These are phyloP conservation scores for Oryzias sinensis DNA, from an alignment of 2,797 vertebrate genomes.

Conservation along the genomic window DNA sequence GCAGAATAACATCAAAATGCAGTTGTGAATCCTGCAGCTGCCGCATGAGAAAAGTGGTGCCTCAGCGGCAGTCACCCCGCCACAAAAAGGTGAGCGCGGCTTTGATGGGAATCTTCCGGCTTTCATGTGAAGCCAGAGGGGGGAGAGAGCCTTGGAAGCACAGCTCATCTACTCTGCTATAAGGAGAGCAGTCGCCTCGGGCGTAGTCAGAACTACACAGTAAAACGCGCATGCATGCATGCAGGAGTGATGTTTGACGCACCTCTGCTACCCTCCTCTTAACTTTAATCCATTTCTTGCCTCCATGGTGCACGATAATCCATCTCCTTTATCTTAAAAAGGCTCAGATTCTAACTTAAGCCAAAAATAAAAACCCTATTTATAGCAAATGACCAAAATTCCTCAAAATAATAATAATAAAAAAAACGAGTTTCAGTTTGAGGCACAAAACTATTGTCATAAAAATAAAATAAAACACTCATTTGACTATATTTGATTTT, in stretches of 20 bases:
- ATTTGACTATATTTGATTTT: too few species aligned
- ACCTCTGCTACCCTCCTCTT: slow-evolving; percentile 15
- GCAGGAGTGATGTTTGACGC: slow-evolving; percentile 7
- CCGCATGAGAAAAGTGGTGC: slow-evolving; percentile 15
- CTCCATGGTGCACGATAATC: slow-evolving; percentile 35
- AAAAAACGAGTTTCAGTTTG: too few species aligned
- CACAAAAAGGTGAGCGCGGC: slow-evolving; percentile 46
- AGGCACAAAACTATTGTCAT: too few species aligned
- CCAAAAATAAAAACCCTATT: slow-evolving; percentile 21
- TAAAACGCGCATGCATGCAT: slow-evolving; percentile 25
- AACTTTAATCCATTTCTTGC: slow-evolving; percentile 40
- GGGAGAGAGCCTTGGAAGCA: slow-evolving; percentile 42
- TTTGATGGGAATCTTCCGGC: slow-evolving; percentile 62
- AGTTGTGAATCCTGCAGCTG: slow-evolving; percentile 28
- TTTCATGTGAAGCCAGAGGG: slow-evolving; percentile 68
- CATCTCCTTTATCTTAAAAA: slow-evolving; percentile 39
- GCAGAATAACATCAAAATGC: slow-evolving; percentile 7
- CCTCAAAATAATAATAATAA: too few species aligned
- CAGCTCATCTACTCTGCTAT: slow-evolving; percentile 56
- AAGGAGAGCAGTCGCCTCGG: slow-evolving; percentile 43
- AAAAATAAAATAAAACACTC: too few species aligned
- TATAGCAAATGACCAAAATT: too few species aligned
- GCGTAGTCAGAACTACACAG: slow-evolving; percentile 29
- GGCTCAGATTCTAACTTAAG: slow-evolving; percentile 16
- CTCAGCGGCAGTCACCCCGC: slow-evolving; percentile 27